A percentile compares a stretch with the other conserved stretches of the same genome.
phyloP scores from a whole-genome alignment of 1,140 invertebrate species.

The Drosophila prosaltans region DNA sequence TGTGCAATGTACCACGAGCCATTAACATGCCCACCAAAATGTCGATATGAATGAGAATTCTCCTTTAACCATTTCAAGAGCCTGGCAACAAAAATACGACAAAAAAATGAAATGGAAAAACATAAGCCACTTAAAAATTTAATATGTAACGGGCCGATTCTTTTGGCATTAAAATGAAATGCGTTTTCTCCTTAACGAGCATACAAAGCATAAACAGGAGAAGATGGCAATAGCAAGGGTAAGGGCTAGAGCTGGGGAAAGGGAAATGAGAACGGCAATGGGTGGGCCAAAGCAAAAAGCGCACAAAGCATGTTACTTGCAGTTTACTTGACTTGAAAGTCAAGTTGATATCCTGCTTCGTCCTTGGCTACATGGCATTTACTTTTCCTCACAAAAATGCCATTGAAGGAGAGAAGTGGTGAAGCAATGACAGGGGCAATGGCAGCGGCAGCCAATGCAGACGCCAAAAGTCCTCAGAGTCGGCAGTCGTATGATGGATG shows the following conservation, averaged over 20 bases:
- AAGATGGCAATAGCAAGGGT: slow-evolving; percentile 9
- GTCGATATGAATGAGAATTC: slow-evolving; percentile 26
- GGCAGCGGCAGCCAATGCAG: slow-evolving; percentile 15
- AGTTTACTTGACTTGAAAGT: slow-evolving; percentile 61
- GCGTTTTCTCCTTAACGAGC: slow-evolving; percentile 54
- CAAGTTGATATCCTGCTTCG: slow-evolving; percentile 47
- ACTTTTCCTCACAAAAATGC: slow-evolving; percentile 60
- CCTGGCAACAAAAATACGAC: slow-evolving; percentile 8
- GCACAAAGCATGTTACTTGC: slow-evolving; percentile 60
- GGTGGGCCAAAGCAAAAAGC: slow-evolving; percentile 18
- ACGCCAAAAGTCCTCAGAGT: slow-evolving; percentile 57
- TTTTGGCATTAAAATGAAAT: slow-evolving; percentile 51
- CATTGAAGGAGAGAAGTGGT: slow-evolving; percentile 27
- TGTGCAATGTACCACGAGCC: slow-evolving; percentile 67
- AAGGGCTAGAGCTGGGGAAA: not conserved
- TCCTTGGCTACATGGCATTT: slow-evolving; percentile 49
- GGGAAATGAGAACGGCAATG: slow-evolving; percentile 17
- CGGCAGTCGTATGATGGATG: slow-evolving; percentile 57
- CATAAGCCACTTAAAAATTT: slow-evolving; percentile 64
- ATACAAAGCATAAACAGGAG: slow-evolving; percentile 54
- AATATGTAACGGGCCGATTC: slow-evolving; percentile 67
- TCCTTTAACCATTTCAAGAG: slow-evolving; percentile 16
- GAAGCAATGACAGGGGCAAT: not conserved
- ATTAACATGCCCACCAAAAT: slow-evolving; percentile 61
- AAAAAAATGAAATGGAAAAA: not conserved